Conservation (phyloP, 2,797 vertebrate species). For the Passerculus sandwichensis region DNA sequence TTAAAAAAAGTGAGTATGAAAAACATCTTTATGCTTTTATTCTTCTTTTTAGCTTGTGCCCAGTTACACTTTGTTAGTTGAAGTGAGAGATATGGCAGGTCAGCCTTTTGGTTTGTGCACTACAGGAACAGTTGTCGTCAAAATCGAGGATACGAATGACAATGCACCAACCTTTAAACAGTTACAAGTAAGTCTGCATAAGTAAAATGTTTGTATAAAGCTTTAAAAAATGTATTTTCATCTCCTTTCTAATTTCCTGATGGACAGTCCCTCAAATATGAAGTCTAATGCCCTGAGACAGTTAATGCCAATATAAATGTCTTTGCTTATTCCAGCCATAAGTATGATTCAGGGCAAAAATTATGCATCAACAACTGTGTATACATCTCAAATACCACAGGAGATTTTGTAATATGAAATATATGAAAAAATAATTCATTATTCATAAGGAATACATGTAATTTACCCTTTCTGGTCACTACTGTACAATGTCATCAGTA, state of each 20-base stretch:
- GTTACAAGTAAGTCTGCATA: slow-evolving; percentile 79
- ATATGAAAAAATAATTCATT: neutral
- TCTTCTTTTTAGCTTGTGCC: slow-evolving; percentile 75
- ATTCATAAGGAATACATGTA: neutral
- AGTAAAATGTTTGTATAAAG: neutral
- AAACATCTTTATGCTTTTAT: neutral
- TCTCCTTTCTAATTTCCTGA: neutral
- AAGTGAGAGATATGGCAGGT: slow-evolving; percentile 85
- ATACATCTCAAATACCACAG: neutral
- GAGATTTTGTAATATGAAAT: neutral
- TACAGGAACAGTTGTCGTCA: slow-evolving; percentile 81
- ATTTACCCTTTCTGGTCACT: neutral
- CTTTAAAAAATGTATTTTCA: neutral
- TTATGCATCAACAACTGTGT: neutral
- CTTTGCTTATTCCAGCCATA: neutral
- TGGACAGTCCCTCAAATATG: neutral
- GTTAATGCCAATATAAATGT: neutral
- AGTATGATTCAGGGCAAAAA: neutral
- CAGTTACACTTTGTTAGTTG: slow-evolving; percentile 71
- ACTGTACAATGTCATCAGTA: neutral
- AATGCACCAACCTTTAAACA: slow-evolving; percentile 82
- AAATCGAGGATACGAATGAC: slow-evolving; percentile 86
- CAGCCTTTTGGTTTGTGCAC: slow-evolving; percentile 70
- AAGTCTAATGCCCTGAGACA: neutral
- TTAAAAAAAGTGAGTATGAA: neutral